These are phyloP conservation scores for Miniopterus natalensis DNA, from an alignment of 2,113 vertebrate genomes.

Conservation along the genomic window DNA sequence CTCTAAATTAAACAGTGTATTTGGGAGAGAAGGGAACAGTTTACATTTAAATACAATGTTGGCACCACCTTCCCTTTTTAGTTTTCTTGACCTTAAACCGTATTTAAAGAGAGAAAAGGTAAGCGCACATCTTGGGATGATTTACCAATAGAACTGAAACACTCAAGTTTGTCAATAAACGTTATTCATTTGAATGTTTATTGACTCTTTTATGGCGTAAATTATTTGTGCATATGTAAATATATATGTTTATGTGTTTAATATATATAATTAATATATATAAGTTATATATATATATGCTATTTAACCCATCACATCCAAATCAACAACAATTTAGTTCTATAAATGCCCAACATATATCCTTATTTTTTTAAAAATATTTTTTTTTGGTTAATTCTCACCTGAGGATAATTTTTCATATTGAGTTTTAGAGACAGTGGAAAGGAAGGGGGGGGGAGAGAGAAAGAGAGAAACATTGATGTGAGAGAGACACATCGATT, in stretches of 20 bases:
- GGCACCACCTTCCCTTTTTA: neutral
- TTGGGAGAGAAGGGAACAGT: neutral
- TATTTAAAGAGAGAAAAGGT: neutral
- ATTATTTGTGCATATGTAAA: neutral
- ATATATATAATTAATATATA: neutral
- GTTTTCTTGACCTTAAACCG: neutral
- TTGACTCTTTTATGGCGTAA: neutral
- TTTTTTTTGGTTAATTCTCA: too few relatives aligned
- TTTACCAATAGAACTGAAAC: neutral
- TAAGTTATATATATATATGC: too few relatives aligned
- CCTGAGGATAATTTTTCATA: too few relatives aligned
- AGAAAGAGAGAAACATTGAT: too few relatives aligned
- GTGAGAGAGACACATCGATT: too few relatives aligned
- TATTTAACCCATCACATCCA: too few relatives aligned
- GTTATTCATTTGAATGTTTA: neutral
- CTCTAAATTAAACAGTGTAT: slow-evolving; percentile 37
- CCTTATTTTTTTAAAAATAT: neutral
- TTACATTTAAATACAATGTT: neutral
- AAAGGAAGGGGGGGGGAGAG: too few relatives aligned
- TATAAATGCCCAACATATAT: neutral
- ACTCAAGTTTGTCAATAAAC: neutral
- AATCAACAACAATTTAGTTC: neutral
- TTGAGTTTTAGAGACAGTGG: too few relatives aligned
- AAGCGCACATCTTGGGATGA: neutral
- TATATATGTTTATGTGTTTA: neutral